Conservation (phyloP, 2,113 vertebrate genomes). For the Hippocampus zosterae region DNA sequence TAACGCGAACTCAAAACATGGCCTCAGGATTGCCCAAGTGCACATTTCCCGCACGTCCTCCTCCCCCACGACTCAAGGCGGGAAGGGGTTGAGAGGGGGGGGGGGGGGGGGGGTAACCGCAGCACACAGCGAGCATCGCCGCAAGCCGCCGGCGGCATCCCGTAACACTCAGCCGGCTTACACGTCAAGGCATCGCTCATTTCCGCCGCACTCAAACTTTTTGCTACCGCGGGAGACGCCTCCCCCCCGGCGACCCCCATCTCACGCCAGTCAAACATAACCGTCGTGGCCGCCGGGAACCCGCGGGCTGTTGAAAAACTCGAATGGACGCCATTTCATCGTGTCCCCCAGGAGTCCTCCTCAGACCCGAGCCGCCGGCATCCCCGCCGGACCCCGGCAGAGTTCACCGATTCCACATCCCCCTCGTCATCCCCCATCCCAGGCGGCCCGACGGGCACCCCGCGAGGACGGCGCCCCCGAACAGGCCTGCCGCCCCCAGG, state of each 20-base stretch:
- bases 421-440: constrained; percentile 56
- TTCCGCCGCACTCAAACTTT: constrained; percentile 2
- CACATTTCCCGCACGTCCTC: constrained; percentile 66
- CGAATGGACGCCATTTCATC: background rate
- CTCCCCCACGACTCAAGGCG: constrained; percentile 13
- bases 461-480: constrained; percentile 21
- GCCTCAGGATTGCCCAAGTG: constrained; percentile 49
- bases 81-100: constrained; percentile 11
- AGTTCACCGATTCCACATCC: constrained; percentile 68
- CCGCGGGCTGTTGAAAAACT: background rate
- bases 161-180: constrained; percentile 28
- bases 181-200: constrained; percentile 21
- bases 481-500: constrained; percentile 35
- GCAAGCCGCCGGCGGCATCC: constrained; percentile 45
- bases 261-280: too few relatives aligned
- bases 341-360: constrained; percentile 36
- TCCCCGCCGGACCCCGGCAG: constrained; percentile 42
- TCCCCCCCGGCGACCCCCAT: too few relatives aligned
- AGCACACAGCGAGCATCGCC: constrained; percentile 21
- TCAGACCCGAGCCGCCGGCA: constrained; percentile 49
- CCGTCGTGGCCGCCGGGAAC: background rate
- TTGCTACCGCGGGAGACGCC: too few relatives aligned
- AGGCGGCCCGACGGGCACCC: constrained; percentile 35
- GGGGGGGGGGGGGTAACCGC: constrained; percentile 42
- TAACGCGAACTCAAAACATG: too few relatives aligned